These are phyloP conservation scores for Scaptomyza polygonia DNA, from an alignment of 2,888 invertebrate genomes.

Conservation along the genomic window DNA sequence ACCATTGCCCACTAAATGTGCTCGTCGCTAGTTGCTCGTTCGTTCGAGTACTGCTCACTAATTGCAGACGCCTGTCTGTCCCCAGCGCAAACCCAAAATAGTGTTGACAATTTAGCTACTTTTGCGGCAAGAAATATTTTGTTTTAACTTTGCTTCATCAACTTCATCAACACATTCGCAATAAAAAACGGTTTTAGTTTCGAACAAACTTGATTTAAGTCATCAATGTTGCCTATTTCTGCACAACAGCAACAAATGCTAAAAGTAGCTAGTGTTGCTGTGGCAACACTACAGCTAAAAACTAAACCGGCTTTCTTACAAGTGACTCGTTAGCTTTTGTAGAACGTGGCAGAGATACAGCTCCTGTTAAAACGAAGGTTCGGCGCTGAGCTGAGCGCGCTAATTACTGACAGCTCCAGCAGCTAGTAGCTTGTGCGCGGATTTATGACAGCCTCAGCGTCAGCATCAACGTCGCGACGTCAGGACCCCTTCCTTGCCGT, in stretches of 20 bases:
- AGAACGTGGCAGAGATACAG: constrained; percentile 12
- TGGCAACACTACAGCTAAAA: constrained; percentile 1
- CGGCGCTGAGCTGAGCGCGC: constrained; percentile 54
- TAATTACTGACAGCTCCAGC: constrained; percentile 72
- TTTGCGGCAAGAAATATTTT: not conserved
- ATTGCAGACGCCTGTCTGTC: constrained; percentile 65
- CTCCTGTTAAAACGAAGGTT: constrained; percentile 1
- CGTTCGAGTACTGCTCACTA: constrained; percentile 60
- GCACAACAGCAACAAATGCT: not conserved
- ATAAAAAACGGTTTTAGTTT: not conserved
- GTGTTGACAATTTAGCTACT: constrained; percentile 18
- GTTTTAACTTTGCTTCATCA: not conserved
- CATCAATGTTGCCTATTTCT: not conserved
- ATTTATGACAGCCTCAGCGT: constrained; percentile 73
- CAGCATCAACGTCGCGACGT: constrained; percentile 36
- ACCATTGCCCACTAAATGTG: constrained; percentile 64
- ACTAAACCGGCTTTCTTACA: constrained; percentile 57
- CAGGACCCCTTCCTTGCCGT: constrained; percentile 1
- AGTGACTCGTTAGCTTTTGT: constrained; percentile 76
- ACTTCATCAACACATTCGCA: not conserved
- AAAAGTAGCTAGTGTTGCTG: constrained; percentile 10
- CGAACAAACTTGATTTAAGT: not conserved
- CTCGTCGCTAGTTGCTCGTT: constrained; percentile 37
- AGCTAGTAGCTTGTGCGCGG: constrained; percentile 55
- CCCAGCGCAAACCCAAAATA: constrained; percentile 9